Conservation (phyloP, 2,888 invertebrate genomes). For the Thera obeliscata region DNA sequence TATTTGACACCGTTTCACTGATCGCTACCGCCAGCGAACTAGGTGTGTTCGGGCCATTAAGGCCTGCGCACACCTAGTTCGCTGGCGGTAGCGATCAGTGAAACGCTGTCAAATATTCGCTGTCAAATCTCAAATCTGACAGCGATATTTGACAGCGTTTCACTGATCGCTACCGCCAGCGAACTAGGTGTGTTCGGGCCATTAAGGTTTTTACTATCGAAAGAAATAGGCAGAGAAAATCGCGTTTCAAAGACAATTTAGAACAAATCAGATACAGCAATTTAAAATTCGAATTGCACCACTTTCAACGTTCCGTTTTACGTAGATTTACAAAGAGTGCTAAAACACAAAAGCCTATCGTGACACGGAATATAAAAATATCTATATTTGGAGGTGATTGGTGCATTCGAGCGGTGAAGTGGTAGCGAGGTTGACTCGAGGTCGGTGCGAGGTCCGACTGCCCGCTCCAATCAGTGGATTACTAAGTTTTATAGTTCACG, state of each 20-base stretch:
- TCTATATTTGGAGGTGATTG: slow-evolving; percentile 75
- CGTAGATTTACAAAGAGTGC: slow-evolving; percentile 48
- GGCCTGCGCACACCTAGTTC: too few species aligned
- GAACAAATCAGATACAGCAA: slow-evolving; percentile 44
- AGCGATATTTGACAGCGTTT: too few species aligned
- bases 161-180: too few species aligned
- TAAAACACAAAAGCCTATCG: slow-evolving; percentile 50
- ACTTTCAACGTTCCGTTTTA: slow-evolving; percentile 53
- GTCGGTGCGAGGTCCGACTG: slow-evolving; percentile 67
- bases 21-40: too few species aligned
- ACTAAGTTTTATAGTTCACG: slow-evolving; percentile 48
- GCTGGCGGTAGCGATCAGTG: too few species aligned
- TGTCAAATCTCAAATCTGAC: too few species aligned
- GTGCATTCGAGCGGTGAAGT: slow-evolving; percentile 72
- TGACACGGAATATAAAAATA: slow-evolving; percentile 68
- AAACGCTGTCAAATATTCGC: too few species aligned
- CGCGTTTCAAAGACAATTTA: slow-evolving; percentile 41
- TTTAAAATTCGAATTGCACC: slow-evolving; percentile 57
- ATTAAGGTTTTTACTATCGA: not conserved
- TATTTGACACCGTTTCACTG: too few species aligned
- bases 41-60: too few species aligned
- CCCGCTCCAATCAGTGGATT: slow-evolving; percentile 47
- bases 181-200: too few species aligned
- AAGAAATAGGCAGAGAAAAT: slow-evolving; percentile 14
- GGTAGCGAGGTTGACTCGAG: slow-evolving; percentile 71